Evolutionary conservation across 2,888 invertebrate species (phyloP).

Genomic region (Drosophila heteroneura): DNA sequence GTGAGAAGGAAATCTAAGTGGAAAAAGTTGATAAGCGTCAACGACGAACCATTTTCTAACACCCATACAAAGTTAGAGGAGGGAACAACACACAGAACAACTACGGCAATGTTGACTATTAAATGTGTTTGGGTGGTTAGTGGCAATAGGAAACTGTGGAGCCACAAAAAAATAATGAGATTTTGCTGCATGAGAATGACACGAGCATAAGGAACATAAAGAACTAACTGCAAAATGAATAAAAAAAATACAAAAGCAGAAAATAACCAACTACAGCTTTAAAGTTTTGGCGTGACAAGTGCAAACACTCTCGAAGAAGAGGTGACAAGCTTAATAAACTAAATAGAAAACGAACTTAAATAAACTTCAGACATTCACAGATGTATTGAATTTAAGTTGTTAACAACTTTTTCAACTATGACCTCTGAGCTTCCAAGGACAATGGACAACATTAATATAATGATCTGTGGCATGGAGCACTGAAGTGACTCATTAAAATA

Average conservation of each 20-base stretch:
- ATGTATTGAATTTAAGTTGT: background rate
- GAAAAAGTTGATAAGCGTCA: conserved; percentile 72
- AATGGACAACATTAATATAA: background rate
- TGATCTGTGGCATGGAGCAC: background rate
- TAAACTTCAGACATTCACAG: background rate
- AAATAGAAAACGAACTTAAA: background rate
- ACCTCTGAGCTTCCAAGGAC: background rate
- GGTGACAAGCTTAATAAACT: background rate
- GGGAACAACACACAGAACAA: background rate
- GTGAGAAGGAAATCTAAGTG: conserved; percentile 51
- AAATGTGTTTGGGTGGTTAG: conserved; percentile 3
- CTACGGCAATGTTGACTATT: background rate
- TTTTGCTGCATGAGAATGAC: conserved; percentile 42
- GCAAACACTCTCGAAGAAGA: conserved; percentile 1
- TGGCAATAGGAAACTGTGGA: conserved; percentile 30
- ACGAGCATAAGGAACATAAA: conserved; percentile 13
- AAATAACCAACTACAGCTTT: background rate
- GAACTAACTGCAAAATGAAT: conserved; percentile 6
- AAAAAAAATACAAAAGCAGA: background rate
- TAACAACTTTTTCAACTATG: background rate
- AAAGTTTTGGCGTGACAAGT: background rate
- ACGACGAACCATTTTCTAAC: conserved; percentile 57
- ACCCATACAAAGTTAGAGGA: conserved; percentile 16
- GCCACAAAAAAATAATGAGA: conserved; percentile 54
- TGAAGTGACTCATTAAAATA: background rate